Percentiles rank a stretch among this genome's conserved stretches.
phyloP scores from a whole-genome alignment of 2,888 invertebrate species.

The Dusona sp. region DNA sequence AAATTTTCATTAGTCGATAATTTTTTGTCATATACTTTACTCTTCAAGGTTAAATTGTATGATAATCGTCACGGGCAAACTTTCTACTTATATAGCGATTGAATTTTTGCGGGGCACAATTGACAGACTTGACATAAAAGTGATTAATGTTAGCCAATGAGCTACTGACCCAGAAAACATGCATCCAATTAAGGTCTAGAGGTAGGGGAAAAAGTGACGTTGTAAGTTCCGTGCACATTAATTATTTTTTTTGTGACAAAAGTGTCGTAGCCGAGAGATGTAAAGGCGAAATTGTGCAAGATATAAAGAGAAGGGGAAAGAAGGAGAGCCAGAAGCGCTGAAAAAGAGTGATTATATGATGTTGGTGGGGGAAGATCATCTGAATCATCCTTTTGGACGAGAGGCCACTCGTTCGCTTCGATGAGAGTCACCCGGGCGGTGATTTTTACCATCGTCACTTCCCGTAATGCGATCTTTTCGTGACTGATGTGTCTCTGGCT shows the following conservation, averaged over 20 bases:
- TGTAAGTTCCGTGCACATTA: background rate
- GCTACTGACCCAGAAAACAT: slow-evolving; percentile 3
- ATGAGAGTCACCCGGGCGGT: slow-evolving; percentile 76
- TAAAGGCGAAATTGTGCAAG: slow-evolving; percentile 36
- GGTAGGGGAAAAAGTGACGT: background rate
- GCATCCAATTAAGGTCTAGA: background rate
- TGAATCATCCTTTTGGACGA: slow-evolving; percentile 52
- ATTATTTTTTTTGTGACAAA: background rate
- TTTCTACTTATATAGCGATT: background rate
- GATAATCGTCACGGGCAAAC: background rate
- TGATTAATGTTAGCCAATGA: background rate
- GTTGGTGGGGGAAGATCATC: slow-evolving; percentile 35
- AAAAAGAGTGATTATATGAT: slow-evolving; percentile 64
- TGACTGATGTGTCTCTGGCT: slow-evolving; percentile 58
- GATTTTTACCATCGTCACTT: slow-evolving; percentile 82
- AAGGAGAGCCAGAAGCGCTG: slow-evolving; percentile 37
- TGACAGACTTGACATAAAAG: slow-evolving; percentile 5
- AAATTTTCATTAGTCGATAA: background rate
- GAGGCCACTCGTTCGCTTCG: slow-evolving; percentile 44
- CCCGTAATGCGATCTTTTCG: slow-evolving; percentile 81
- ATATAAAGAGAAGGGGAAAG: slow-evolving; percentile 36
- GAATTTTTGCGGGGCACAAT: background rate
- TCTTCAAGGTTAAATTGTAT: background rate
- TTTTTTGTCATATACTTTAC: background rate
- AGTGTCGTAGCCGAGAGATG: background rate